Evolutionary conservation across 2,113 vertebrate species (phyloP), one percentile per base, ranked within the genome.

Genomic region (Dendropsophus ebraccatus): DNA sequence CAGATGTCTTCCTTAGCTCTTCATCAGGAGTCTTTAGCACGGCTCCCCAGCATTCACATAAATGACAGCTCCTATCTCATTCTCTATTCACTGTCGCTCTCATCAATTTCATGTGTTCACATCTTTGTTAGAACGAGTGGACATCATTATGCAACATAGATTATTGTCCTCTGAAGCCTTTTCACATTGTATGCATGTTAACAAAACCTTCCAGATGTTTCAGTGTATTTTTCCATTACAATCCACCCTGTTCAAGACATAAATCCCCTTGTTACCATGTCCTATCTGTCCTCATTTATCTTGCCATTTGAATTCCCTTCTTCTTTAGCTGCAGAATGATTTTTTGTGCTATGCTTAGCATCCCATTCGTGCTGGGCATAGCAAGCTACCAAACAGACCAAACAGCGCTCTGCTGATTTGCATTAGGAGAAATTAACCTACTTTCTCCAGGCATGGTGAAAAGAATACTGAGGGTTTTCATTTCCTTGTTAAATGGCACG

Each of bases 251-350:
- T 10, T 84, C 25, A 11, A 62, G 41, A 84, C 72, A 84, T 41
- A 75, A 84, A 84, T 84, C 54, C 83, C 52, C 72, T 62, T 84
- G 83, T 84, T 74, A 60, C 83, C 56, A 49, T 75, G 72, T 65
- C 72, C 54, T 84, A 76, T 84, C 73, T 65, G 72, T 76, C 83
- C 54, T 84, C 72, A 84, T 84, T 74, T 76, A 76, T 84, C 83
- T 60, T 84, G 83, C 54, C 54, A 76, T 77, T 76, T 84, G 54
- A 76, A 76, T 62, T 47, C 25, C 82, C 72, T 65, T 76, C 54
- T 84, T 73, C 54, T 74, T 65, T 35, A 56, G 56, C 83, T 32
- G 72, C 72, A 65, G 41, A 75, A 62, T 84, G 16, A 84, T 76
- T 84, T 76, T 75, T 58, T 76, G 56, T 54, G 32, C 41, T 23